A percentile compares a stretch with the other conserved stretches of the same genome.
Evolutionary conservation across 2,888 invertebrate species (phyloP).

Genomic region (Mimumesa dahlbomi): DNA sequence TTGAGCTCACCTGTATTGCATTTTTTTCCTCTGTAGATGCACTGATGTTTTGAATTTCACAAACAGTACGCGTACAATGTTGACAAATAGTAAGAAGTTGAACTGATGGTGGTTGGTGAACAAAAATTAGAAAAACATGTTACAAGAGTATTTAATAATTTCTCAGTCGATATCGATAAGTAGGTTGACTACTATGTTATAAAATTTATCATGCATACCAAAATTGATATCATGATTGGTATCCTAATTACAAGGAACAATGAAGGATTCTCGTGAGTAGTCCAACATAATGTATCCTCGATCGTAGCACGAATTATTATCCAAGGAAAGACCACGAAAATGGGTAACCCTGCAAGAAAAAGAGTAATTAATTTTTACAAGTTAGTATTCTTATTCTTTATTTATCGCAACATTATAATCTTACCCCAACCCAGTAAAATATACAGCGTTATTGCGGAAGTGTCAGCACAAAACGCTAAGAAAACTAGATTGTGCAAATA

Average conservation of each 20-base stretch:
- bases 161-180: not conserved
- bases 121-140: not conserved
- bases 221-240: conserved; percentile 83
- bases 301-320: conserved; percentile 80
- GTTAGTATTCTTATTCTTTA: too few relatives aligned
- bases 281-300: conserved; percentile 84
- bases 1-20: conserved; percentile 82
- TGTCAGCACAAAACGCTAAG: conserved; percentile 84
- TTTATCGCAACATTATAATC: conserved; percentile 53
- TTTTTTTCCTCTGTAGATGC: conserved; percentile 82
- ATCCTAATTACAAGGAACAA: conserved; percentile 82
- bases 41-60: conserved; percentile 83
- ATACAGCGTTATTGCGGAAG: conserved; percentile 83
- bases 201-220: conserved; percentile 79
- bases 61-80: conserved; percentile 83
- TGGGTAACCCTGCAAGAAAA: conserved; percentile 81
- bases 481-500: conserved; percentile 87
- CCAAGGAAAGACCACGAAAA: conserved; percentile 84
- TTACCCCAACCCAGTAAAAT: conserved; percentile 86
- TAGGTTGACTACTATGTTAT: not conserved
- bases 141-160: not conserved
- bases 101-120: conserved; percentile 77
- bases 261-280: conserved; percentile 80
- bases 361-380: too few relatives aligned
- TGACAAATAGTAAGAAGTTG: conserved; percentile 84